phyloP scores from a whole-genome alignment of 53 echinoderm and acorn worm genomes.

The Astropecten irregularis region DNA sequence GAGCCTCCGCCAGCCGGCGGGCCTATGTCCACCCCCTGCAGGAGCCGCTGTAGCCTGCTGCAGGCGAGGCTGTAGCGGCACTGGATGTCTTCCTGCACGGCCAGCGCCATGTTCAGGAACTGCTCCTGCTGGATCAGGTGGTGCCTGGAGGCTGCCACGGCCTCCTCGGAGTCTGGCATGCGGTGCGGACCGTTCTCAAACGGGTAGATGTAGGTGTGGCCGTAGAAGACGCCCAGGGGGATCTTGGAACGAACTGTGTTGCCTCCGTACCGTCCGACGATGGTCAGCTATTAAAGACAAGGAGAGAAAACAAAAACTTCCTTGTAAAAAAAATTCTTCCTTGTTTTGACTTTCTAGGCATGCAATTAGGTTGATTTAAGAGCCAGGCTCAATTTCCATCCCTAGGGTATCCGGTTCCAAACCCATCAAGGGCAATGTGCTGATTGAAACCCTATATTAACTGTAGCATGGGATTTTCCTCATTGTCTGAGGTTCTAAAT shows the following conservation, averaged over 20 bases:
- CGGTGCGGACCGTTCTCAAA: slow-evolving; percentile 65
- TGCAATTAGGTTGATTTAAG: no score
- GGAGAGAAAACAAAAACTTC: no score
- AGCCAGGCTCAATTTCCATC: no score
- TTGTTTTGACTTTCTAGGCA: no score
- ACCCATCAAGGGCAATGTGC: no score
- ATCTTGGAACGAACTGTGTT: slow-evolving; percentile 93
- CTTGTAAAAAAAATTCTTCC: no score
- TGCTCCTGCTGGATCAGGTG: slow-evolving; percentile 76
- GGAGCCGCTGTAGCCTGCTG: slow-evolving; percentile 76
- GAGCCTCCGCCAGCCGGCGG: slow-evolving; percentile 31
- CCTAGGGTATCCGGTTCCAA: no score
- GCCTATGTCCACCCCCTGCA: slow-evolving; percentile 57
- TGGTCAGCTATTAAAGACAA: slow-evolving; percentile 74
- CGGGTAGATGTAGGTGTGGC: slow-evolving; percentile 82
- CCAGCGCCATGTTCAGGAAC: slow-evolving; percentile 72
- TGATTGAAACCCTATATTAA: no score
- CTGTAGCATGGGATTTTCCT: no score
- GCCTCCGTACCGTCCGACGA: slow-evolving; percentile 96
- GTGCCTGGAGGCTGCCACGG: slow-evolving; percentile 43
- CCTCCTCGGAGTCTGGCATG: slow-evolving; percentile 11
- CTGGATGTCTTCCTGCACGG: slow-evolving; percentile 92
- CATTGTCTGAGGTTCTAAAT: no score
- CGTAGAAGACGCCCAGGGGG: slow-evolving; percentile 96
- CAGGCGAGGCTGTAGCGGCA: slow-evolving; percentile 91